Evolutionary conservation across 2,888 invertebrate species (phyloP), one percentile per base, ranked within the genome.

Genomic region (Agonopterix subpropinquella): DNA sequence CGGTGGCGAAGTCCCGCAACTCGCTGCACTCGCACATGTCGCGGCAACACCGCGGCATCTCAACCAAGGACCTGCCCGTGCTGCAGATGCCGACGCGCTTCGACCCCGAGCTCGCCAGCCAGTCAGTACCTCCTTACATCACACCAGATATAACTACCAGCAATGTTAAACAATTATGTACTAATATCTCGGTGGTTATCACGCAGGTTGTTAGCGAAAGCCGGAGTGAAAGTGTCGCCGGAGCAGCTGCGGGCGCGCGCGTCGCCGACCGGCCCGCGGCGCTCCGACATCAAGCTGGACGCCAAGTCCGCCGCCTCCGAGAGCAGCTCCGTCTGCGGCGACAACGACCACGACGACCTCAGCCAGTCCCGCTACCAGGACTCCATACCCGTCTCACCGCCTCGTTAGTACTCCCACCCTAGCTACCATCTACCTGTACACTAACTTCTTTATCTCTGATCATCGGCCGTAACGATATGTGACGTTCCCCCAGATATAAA

Each of bases 1-100:
- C 97, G 0, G 96, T 97, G 52, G 97, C 97, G 43, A 97, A 97
- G 81, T 96, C 96, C 0, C 91, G 97, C 58, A 97, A 97, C 83
- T 96, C 96, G 0, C 89, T 97, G 48, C 97, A 97, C 86, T 96
- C 96, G 51, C 97, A 97, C 82, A 97, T 97, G 97, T 96, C 95
- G 52, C 92, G 97, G 45, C 97, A 97, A 73, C 97, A 97, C 80
- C 92, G 97, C 51, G 97, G 96, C 55, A 96, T 97, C 73, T 96
- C 96, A 73, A 97, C 96, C 64, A 96, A 97, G 88, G 97, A 97
- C 79, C 89, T 97, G 64, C 97, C 97, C 8, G 96, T 97, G 43
- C 86, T 96, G 58, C 96, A 96, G 53, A 97, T 97, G 96, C 97
- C 97, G 15, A 95, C 95, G 53, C 93, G 96, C 15, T 97, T 96